These are phyloP conservation scores for Apamea epomidion DNA, from an alignment of 2,888 invertebrate species.

Conservation along the genomic window DNA sequence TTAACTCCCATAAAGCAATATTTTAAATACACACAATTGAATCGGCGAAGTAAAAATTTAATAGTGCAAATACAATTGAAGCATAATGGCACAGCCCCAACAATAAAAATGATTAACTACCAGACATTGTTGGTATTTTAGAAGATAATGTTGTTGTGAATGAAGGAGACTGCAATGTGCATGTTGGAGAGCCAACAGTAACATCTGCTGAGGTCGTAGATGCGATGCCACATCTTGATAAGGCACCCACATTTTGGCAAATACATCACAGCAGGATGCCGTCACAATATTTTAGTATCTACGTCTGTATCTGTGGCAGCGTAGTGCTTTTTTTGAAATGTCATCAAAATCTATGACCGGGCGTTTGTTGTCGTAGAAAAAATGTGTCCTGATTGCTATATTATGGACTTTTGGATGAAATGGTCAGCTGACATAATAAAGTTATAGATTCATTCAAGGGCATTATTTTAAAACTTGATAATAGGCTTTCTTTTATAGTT, in stretches of 20 bases:
- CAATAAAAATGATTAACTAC: constrained; percentile 77
- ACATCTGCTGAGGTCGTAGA: constrained; percentile 81
- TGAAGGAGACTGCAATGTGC: constrained; percentile 76
- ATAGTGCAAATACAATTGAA: constrained; percentile 64
- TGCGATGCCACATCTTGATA: constrained; percentile 85
- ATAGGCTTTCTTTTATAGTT: neutral
- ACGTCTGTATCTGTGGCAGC: constrained; percentile 82
- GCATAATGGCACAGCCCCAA: constrained; percentile 70
- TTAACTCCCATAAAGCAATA: constrained; percentile 34
- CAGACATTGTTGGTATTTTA: constrained; percentile 69
- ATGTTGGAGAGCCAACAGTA: constrained; percentile 78
- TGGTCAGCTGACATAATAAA: constrained; percentile 42
- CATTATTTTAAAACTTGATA: neutral
- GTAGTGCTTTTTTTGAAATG: constrained; percentile 73
- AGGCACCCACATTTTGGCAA: constrained; percentile 89
- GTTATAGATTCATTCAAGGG: constrained; percentile 12
- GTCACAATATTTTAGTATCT: constrained; percentile 90
- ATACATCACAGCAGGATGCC: constrained; percentile 88
- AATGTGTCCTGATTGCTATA: constrained; percentile 57
- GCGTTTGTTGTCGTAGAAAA: constrained; percentile 47
- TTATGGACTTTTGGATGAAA: constrained; percentile 43
- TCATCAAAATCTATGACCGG: constrained; percentile 64
- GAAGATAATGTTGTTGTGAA: constrained; percentile 55
- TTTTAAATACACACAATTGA: constrained; percentile 49
- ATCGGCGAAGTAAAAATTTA: constrained; percentile 64